Evolutionary conservation across 2,797 vertebrate genomes (phyloP).

Genomic region (Chrosomus eos): DNA sequence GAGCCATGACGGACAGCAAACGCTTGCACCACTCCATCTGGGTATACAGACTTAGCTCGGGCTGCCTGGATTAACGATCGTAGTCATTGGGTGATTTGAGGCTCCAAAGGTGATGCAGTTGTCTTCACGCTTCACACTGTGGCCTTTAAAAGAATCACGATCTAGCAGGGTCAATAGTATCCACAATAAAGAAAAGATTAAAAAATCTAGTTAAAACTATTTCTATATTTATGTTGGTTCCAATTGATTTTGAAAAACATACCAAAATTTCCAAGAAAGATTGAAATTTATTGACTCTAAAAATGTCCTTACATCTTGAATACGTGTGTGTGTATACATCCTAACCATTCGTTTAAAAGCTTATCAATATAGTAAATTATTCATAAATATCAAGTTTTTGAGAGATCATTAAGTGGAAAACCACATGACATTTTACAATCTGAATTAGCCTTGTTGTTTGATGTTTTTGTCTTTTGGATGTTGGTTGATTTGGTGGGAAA

Average conservation of each 20-base stretch:
- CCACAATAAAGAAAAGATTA: no score
- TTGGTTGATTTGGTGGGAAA: neutral
- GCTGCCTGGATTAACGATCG: constrained; percentile 36
- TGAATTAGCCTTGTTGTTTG: neutral
- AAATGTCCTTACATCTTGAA: neutral
- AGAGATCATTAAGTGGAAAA: neutral
- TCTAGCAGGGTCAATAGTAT: neutral
- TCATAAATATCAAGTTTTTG: neutral
- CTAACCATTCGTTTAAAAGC: neutral
- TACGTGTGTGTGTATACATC: neutral
- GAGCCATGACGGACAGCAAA: constrained; percentile 14
- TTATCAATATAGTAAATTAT: neutral
- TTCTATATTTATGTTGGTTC: neutral
- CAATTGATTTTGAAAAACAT: neutral
- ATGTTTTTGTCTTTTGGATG: neutral
- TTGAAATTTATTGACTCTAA: neutral
- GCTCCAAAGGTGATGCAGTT: constrained; percentile 9
- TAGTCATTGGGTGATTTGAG: constrained; percentile 12
- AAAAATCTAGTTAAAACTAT: neutral
- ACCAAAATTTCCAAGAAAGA: neutral
- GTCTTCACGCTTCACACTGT: neutral
- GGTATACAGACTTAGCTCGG: constrained; percentile 10
- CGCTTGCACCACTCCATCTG: constrained; percentile 36
- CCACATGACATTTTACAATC: neutral
- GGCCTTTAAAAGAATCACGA: constrained; percentile 17